phyloP scores from a whole-genome alignment of 2,888 invertebrate genomes.

The Eupithecia pulchellata region DNA sequence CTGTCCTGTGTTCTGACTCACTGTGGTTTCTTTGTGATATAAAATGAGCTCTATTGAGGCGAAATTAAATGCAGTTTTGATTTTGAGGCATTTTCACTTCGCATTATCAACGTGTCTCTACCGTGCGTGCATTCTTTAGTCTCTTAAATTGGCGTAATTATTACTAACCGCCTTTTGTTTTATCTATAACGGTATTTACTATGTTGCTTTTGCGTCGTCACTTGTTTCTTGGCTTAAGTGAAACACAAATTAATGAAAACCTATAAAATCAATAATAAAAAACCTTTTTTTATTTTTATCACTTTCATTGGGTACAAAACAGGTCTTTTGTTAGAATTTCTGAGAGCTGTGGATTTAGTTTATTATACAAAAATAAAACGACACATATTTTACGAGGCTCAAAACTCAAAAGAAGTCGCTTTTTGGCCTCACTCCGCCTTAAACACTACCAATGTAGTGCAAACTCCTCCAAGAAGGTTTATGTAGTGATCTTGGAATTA shows the following conservation, averaged over 20 bases:
- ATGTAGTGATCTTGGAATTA: background rate
- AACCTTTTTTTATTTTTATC: background rate
- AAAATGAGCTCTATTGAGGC: conserved; percentile 5
- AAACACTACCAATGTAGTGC: background rate
- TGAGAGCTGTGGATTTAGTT: background rate
- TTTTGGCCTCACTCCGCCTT: background rate
- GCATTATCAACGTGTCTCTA: background rate
- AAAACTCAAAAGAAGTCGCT: background rate
- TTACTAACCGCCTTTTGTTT: background rate
- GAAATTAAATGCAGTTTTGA: conserved; percentile 1
- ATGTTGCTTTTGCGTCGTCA: background rate
- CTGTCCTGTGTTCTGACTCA: conserved; percentile 28
- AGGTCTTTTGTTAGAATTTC: background rate
- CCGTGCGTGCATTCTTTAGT: background rate
- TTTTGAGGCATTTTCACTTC: background rate
- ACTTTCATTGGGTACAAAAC: too few species aligned
- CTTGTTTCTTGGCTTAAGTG: background rate
- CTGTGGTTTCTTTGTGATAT: background rate
- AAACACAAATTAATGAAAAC: background rate
- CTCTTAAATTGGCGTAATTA: background rate
- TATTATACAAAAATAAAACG: background rate
- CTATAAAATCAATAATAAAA: background rate
- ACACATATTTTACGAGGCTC: background rate
- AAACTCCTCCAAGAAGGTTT: background rate
- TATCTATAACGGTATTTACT: background rate